Evolutionary conservation across 2,888 invertebrate species (phyloP).

Genomic region (Cantharis rufa): DNA sequence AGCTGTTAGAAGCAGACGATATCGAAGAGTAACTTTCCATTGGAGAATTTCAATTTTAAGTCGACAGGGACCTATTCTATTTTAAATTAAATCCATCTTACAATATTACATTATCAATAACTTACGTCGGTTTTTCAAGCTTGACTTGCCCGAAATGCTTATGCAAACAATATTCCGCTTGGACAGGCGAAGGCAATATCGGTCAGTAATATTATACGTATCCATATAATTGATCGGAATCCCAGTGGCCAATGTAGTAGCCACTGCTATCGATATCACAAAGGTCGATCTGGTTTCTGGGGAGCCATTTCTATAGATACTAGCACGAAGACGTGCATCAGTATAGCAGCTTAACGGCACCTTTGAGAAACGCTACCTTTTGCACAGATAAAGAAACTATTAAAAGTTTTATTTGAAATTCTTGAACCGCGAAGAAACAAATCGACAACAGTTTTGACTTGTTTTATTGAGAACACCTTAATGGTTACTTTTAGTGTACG

Average conservation of each 20-base stretch:
- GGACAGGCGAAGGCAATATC: constrained; percentile 23
- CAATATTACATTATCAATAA: constrained; percentile 28
- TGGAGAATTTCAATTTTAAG: constrained; percentile 25
- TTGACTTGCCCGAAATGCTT: constrained; percentile 25
- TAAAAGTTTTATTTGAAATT: constrained; percentile 48
- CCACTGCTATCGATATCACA: constrained; percentile 28
- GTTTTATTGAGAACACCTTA: constrained; percentile 10
- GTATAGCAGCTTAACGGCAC: constrained; percentile 50
- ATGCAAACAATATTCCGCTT: constrained; percentile 27
- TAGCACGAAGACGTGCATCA: constrained; percentile 51
- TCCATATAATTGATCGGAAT: constrained; percentile 34
- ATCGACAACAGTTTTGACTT: constrained; percentile 20
- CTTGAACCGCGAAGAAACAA: constrained; percentile 23
- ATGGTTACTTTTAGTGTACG: not conserved
- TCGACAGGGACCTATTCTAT: constrained; percentile 23
- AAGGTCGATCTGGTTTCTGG: constrained; percentile 44
- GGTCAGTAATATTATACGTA: constrained; percentile 29
- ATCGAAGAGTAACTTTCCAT: constrained; percentile 19
- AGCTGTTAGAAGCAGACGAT: constrained; percentile 20
- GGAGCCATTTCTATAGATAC: constrained; percentile 52
- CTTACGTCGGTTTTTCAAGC: constrained; percentile 22
- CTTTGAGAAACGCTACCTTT: constrained; percentile 44
- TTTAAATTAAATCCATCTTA: constrained; percentile 26
- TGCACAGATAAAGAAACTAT: constrained; percentile 52
- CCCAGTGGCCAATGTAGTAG: constrained; percentile 24